Evolutionary conservation across 1,140 invertebrate genomes (phyloP).

Genomic region (Pachyrhynchus sulphureomaculatus): DNA sequence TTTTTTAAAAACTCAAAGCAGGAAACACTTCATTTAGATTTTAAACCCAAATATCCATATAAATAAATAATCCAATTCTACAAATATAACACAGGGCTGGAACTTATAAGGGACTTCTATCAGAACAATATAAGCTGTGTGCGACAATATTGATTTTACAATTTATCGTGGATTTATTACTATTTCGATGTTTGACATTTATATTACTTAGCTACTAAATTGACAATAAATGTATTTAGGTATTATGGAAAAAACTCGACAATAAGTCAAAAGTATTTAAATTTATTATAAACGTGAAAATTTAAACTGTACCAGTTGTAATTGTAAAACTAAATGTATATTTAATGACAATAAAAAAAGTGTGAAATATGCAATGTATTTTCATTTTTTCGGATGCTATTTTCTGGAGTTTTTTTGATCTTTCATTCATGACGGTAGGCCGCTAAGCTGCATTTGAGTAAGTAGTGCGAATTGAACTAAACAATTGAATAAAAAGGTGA

Average conservation of each 20-base stretch:
- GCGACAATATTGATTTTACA: conserved; percentile 17
- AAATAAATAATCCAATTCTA: too few species aligned
- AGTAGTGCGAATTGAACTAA: too few species aligned
- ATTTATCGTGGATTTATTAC: too few species aligned
- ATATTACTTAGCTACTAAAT: not conserved
- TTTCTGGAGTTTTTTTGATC: too few species aligned
- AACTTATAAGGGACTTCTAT: not conserved
- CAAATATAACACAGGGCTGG: conserved; percentile 31
- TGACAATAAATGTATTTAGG: conserved; percentile 22
- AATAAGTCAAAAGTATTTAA: conserved; percentile 1
- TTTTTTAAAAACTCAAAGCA: too few species aligned
- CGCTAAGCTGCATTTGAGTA: too few species aligned
- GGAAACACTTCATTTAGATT: too few species aligned
- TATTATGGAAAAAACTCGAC: conserved; percentile 9
- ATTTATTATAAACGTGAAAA: conserved; percentile 10
- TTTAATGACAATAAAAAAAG: conserved; percentile 18
- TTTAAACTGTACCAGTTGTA: not conserved
- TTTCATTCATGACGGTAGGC: too few species aligned
- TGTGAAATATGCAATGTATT: too few species aligned
- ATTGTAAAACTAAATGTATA: conserved; percentile 9
- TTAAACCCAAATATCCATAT: too few species aligned
- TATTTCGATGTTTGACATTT: not conserved
- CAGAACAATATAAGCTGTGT: conserved; percentile 26
- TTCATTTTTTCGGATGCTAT: too few species aligned
- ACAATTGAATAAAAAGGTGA: too few species aligned